Evolutionary conservation across 2,797 vertebrate species (phyloP), one percentile per base, ranked within the genome.

Genomic region (Pempheris klunzingeri): DNA sequence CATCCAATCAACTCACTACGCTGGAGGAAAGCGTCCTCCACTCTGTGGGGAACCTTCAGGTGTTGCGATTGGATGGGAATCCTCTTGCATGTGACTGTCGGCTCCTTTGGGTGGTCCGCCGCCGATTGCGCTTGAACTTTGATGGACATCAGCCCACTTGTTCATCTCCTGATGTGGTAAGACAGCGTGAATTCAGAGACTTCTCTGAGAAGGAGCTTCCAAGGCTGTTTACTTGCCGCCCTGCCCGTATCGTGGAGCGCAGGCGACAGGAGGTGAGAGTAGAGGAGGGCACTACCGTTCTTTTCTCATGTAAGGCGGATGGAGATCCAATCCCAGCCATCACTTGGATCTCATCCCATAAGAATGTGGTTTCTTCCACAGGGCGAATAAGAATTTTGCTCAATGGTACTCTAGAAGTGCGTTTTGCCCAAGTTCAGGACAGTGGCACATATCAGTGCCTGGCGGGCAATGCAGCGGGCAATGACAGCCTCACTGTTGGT

Each of bases 1-100:
- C 97, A 0, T 94, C 95, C 32, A 98, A 98, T n/a, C 94, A 92
- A 71, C 95, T 98, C 22, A 82, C 81, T 20, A 97, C 96, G 0
- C 88, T 98, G 4, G 96, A 97, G 84, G 96, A 97, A 82, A 92
- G 93, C 2, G 95, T 90, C 81, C 97, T 98, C 77, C 95, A 97
- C 77, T 95, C 96, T 0, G 94, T 96, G 20, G 96, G 96, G 57
- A 96, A 93, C 84, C 88, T 98, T 77, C 96, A 96, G 81, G 96
- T 95, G 36, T 80, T 98, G 68, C 87, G 96, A n/a, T 83, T 98
- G 50, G 97, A 97, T 3, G 91, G 93, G 50, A 98, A 98, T 80
- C 97, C 96, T 1, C 80, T 98, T 38, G 95, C 95, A 26, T 98
- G 97, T 5, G 97, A 98, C 90, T 98, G 97, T 73, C 94, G 97